phyloP scores from a whole-genome alignment of 2,113 vertebrate species.

The Oryzias celebensis region DNA sequence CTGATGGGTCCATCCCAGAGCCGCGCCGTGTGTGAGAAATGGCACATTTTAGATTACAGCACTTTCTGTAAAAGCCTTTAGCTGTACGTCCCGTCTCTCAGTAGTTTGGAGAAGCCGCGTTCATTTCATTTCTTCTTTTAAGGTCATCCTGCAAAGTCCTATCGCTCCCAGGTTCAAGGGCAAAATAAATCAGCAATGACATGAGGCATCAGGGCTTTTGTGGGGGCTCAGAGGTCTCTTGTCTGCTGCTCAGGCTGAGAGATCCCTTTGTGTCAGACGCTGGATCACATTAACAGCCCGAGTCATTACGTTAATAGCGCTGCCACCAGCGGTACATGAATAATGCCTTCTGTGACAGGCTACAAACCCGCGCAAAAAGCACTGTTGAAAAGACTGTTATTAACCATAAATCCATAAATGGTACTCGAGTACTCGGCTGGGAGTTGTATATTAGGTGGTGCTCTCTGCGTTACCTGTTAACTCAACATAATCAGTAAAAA shows the following conservation, averaged over 20 bases:
- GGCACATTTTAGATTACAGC: conserved; percentile 63
- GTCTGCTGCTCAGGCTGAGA: conserved; percentile 58
- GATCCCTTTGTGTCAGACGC: conserved; percentile 62
- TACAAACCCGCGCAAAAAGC: conserved; percentile 37
- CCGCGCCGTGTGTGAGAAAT: conserved; percentile 53
- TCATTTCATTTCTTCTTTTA: conserved; percentile 62
- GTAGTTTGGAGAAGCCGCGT: conserved; percentile 42
- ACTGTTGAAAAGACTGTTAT: conserved; percentile 43
- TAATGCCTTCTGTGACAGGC: conserved; percentile 42
- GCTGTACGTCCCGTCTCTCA: conserved; percentile 42
- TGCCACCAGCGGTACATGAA: conserved; percentile 48
- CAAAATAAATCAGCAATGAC: conserved; percentile 74
- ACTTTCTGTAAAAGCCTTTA: conserved; percentile 57
- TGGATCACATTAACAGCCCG: conserved; percentile 63
- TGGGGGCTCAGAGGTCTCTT: conserved; percentile 54
- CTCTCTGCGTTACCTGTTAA: conserved; percentile 11
- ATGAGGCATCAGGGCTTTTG: conserved; percentile 61
- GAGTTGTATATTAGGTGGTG: conserved; percentile 3
- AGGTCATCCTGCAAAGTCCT: conserved; percentile 62
- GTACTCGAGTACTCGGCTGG: conserved; percentile 25
- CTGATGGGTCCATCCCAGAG: conserved; percentile 54
- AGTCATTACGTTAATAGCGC: conserved; percentile 71
- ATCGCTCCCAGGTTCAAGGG: conserved; percentile 70
- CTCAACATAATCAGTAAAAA: conserved; percentile 19
- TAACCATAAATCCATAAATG: conserved; percentile 58